A percentile compares a stretch with the other conserved stretches of the same genome.
These are phyloP conservation scores for Actinia tenebrosa DNA, from an alignment of 64 coral and sea anemone species.

Conservation along the genomic window DNA sequence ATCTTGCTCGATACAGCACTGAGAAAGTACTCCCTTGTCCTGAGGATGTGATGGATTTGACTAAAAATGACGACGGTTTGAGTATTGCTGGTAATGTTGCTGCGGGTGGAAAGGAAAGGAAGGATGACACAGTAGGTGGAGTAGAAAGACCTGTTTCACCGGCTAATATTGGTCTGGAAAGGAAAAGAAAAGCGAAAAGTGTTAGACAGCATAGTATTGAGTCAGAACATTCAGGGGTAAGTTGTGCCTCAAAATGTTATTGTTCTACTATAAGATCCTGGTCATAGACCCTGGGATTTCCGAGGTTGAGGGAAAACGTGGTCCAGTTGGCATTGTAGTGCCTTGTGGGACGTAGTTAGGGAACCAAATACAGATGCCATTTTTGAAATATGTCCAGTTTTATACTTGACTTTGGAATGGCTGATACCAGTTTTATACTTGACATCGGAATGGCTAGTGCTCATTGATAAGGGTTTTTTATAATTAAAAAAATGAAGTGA, in stretches of 20 bases:
- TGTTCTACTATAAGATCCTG: too few relatives aligned
- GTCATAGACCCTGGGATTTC: too few relatives aligned
- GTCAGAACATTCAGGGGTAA: slow-evolving; percentile 75
- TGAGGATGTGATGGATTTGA: not conserved
- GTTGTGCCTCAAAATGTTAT: not conserved
- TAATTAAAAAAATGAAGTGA: too few relatives aligned
- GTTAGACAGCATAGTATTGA: slow-evolving; percentile 57
- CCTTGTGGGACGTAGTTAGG: too few relatives aligned
- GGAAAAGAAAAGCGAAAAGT: slow-evolving; percentile 15
- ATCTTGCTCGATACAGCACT: not conserved
- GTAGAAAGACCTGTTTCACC: not conserved
- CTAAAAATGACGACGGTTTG: not conserved
- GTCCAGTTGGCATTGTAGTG: too few relatives aligned
- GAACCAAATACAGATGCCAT: too few relatives aligned
- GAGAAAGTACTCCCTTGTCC: not conserved
- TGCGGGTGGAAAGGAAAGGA: not conserved
- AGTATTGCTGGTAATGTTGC: not conserved
- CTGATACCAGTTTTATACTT: too few relatives aligned
- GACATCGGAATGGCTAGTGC: too few relatives aligned
- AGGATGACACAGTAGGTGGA: not conserved
- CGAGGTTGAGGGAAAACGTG: too few relatives aligned
- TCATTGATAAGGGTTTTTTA: too few relatives aligned
- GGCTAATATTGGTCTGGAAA: not conserved
- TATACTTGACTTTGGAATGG: too few relatives aligned
- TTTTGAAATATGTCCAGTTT: too few relatives aligned